Evolutionary conservation across 2,888 invertebrate species (phyloP).

Genomic region (Lampropteryx suffumata): DNA sequence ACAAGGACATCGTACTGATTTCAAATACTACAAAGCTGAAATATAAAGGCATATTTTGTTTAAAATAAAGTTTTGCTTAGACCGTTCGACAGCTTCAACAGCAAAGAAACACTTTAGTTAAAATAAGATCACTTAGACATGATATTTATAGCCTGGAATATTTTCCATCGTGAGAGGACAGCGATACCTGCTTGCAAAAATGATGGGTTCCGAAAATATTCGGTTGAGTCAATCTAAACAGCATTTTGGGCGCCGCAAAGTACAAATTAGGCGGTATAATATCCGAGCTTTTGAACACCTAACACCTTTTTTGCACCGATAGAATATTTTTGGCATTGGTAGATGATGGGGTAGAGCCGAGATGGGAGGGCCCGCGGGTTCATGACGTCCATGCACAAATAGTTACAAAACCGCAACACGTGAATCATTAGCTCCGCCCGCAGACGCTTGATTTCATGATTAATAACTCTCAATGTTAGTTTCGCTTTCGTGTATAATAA

Average conservation of each 20-base stretch:
- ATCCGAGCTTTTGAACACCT: conserved; percentile 44
- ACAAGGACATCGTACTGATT: conserved; percentile 44
- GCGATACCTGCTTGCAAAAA: conserved; percentile 48
- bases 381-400: conserved; percentile 55
- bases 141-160: conserved; percentile 52
- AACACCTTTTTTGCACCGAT: conserved; percentile 54
- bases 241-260: conserved; percentile 48
- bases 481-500: conserved; percentile 18
- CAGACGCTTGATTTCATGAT: conserved; percentile 39
- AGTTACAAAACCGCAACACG: conserved; percentile 54
- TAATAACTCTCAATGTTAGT: conserved; percentile 25
- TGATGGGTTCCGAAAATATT: conserved; percentile 53
- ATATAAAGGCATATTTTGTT: conserved; percentile 47
- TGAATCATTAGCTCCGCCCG: conserved; percentile 52
- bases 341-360: conserved; percentile 49
- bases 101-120: conserved; percentile 46
- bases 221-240: conserved; percentile 54
- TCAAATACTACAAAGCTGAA: conserved; percentile 46
- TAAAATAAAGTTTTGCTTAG: conserved; percentile 45
- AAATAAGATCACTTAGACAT: conserved; percentile 54
- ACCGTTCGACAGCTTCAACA: conserved; percentile 44
- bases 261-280: conserved; percentile 61
- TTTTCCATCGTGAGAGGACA: conserved; percentile 49
- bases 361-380: conserved; percentile 44
- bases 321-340: conserved; percentile 54